Evolutionary conservation across 2,888 invertebrate species (phyloP).

Genomic region (Phanerotoma sp.): DNA sequence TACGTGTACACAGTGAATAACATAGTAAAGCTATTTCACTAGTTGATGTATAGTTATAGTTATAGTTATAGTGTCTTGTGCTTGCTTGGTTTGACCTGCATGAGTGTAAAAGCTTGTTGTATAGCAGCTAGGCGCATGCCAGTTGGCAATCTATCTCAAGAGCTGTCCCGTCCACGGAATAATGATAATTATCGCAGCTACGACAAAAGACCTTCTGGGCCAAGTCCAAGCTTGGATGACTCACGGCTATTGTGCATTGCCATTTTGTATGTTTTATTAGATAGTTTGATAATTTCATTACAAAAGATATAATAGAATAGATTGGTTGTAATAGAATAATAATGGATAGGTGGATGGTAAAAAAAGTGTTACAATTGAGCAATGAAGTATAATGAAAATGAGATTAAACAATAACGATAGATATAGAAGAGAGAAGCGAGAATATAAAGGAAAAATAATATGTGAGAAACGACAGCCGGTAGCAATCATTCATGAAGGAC

Average conservation of each 20-base stretch:
- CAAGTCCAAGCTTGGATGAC: constrained; percentile 4
- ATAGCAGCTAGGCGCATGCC: constrained; percentile 26
- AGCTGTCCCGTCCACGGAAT: constrained; percentile 14
- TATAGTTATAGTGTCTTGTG: neutral
- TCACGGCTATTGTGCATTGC: neutral
- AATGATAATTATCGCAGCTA: constrained; percentile 28
- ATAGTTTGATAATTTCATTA: too few relatives aligned
- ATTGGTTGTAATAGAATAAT: neutral
- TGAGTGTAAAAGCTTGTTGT: neutral
- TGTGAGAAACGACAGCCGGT: constrained; percentile 20
- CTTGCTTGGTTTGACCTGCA: neutral
- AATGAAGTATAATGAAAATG: neutral
- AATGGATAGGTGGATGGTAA: neutral
- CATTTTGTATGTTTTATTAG: neutral
- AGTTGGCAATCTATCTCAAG: constrained; percentile 30
- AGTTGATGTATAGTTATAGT: neutral
- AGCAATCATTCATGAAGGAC: constrained; percentile 30
- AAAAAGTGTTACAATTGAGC: neutral
- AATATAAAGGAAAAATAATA: constrained; percentile 1
- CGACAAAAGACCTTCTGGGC: constrained; percentile 21
- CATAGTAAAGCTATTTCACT: neutral
- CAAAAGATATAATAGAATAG: too few relatives aligned
- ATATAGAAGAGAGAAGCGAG: neutral
- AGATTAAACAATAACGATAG: neutral
- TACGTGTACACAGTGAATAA: neutral